Base-by-base conservation (phyloP, 2,113 vertebrate species). In the Anolis carolinensis region DNA sequence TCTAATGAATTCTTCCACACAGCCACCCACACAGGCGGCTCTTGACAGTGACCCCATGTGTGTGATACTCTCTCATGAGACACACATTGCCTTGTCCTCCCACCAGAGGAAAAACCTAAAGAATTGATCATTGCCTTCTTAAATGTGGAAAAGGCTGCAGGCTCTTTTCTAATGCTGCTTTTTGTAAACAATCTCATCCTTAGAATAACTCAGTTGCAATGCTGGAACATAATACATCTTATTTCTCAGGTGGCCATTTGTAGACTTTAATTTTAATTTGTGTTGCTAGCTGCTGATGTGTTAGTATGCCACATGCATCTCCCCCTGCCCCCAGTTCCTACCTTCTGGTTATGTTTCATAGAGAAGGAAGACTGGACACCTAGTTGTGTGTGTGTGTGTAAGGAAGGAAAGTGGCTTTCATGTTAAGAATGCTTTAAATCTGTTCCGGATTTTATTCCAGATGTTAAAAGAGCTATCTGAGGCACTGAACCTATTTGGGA, bases 1-100 rank as follows among this genome's bases (percentile, higher is more conserved):
- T 77, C 62, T 67, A 77, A 76, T 76, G 73, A 84, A 50, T 76
- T 50, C 30, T 77, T 30, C 83, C 83, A 84, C 73, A 27, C 83
- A 84, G 73, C 72, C 73, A 63, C 62, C 73, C 62, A 67, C 83
- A 50, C 59, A 32, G 39, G 20, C 50, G 11, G 18, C 39, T 34
- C 62, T 59, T 82, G 50, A 72, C 20, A 80, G 62, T 68, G 80
- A 70, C 30, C 67, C 44, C 20, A 32, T 67, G 63, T 18, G 14
- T 82, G 30, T 25, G 20, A 7, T 11, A 71, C 30, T 75, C 34
- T 63, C 23, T 75, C 59, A 52, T 63, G 52, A 59, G 52, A 63
- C 34, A 74, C 27, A 6, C 70, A 74, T 50, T 27, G 81, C 11
- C 34, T 48, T 84, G 73, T 67, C 83, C 62, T 84, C 83, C 73